phyloP scores from a whole-genome alignment of 2,888 invertebrate genomes.

The Asteroscopus sphinx region DNA sequence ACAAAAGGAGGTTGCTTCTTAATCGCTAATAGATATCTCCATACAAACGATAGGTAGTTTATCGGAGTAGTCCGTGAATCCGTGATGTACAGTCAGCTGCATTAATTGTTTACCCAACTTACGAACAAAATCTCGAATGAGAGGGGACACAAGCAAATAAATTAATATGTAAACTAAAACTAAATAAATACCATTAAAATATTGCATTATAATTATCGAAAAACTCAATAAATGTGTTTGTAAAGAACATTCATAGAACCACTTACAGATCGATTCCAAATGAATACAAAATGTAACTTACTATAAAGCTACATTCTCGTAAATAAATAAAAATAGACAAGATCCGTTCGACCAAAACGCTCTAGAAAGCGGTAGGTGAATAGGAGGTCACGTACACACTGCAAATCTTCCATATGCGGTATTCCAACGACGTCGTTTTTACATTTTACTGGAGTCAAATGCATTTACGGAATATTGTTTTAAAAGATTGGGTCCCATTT shows the following conservation, averaged over 20 bases:
- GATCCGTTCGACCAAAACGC: slow-evolving; percentile 38
- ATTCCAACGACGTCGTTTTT: slow-evolving; percentile 56
- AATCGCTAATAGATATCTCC: too few relatives aligned
- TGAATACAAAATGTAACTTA: slow-evolving; percentile 22
- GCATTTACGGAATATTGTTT: slow-evolving; percentile 55
- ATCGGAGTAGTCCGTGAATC: too few relatives aligned
- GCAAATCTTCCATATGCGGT: slow-evolving; percentile 58
- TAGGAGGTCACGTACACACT: slow-evolving; percentile 51
- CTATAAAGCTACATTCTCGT: slow-evolving; percentile 28
- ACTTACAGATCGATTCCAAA: slow-evolving; percentile 28
- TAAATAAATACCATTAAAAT: too few relatives aligned
- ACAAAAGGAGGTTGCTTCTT: too few relatives aligned
- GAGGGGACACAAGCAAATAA: too few relatives aligned
- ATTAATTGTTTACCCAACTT: too few relatives aligned
- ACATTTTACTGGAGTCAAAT: slow-evolving; percentile 56
- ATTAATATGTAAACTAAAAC: too few relatives aligned
- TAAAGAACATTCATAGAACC: slow-evolving; percentile 19
- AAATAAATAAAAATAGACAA: slow-evolving; percentile 49
- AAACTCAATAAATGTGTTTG: slow-evolving; percentile 13
- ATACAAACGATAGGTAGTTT: too few relatives aligned
- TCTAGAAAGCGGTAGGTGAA: slow-evolving; percentile 43
- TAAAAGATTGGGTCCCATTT: slow-evolving; percentile 52
- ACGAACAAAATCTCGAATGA: too few relatives aligned
- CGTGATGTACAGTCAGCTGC: too few relatives aligned
- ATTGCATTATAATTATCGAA: too few relatives aligned